Evolutionary conservation across 1,140 invertebrate species (phyloP).

Genomic region (Lycorma delicatula): DNA sequence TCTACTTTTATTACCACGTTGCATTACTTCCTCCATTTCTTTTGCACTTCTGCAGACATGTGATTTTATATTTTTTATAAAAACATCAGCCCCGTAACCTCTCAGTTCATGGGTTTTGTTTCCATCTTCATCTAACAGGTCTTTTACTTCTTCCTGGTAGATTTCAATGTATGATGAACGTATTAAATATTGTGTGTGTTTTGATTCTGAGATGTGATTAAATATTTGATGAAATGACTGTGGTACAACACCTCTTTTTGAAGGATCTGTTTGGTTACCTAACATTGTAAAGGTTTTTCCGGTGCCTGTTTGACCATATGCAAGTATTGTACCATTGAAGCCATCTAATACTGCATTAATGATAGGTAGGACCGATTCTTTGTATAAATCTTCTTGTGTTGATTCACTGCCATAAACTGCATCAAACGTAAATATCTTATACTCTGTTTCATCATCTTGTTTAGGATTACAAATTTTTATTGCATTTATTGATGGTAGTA

Average conservation of each 20-base stretch:
- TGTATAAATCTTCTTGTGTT: slow-evolving; percentile 86
- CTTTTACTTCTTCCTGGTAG: slow-evolving; percentile 83
- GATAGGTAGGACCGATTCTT: slow-evolving; percentile 88
- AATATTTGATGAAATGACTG: slow-evolving; percentile 95
- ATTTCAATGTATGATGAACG: slow-evolving; percentile 90
- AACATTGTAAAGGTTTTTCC: slow-evolving; percentile 97
- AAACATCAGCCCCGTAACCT: slow-evolving; percentile 83
- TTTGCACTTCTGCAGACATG: slow-evolving; percentile 81
- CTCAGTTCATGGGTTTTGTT: slow-evolving; percentile 56
- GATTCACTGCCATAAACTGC: slow-evolving; percentile 83
- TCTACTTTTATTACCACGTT: slow-evolving; percentile 78
- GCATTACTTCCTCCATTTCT: slow-evolving; percentile 85
- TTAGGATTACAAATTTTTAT: slow-evolving; percentile 58
- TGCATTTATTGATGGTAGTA: slow-evolving; percentile 51
- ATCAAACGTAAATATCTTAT: slow-evolving; percentile 87
- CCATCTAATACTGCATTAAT: slow-evolving; percentile 91
- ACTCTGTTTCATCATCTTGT: slow-evolving; percentile 44
- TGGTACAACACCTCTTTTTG: slow-evolving; percentile 61
- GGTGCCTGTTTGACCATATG: slow-evolving; percentile 94
- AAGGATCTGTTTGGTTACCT: slow-evolving; percentile 42
- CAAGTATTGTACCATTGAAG: slow-evolving; percentile 95
- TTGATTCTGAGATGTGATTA: slow-evolving; percentile 76
- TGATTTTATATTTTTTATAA: slow-evolving; percentile 85
- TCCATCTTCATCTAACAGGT: slow-evolving; percentile 79
- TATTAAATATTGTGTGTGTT: slow-evolving; percentile 84